These are phyloP conservation scores for Ochlodes sylvanus DNA, from an alignment of 2,888 invertebrate species.

Conservation along the genomic window DNA sequence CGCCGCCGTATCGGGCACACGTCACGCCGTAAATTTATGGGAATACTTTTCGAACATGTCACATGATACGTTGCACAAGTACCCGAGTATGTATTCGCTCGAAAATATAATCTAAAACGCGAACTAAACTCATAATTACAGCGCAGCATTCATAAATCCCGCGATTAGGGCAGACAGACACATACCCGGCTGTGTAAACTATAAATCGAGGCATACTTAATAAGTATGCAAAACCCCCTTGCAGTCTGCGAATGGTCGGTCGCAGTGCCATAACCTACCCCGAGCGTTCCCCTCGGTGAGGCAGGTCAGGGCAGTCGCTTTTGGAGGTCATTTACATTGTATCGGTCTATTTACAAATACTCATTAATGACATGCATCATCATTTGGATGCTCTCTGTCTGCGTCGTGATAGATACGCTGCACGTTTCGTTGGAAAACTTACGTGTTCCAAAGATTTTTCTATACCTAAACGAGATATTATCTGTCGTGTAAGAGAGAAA, in stretches of 20 bases:
- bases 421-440: neutral
- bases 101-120: slow-evolving; percentile 46
- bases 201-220: slow-evolving; percentile 66
- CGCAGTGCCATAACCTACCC: slow-evolving; percentile 82
- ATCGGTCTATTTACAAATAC: slow-evolving; percentile 52
- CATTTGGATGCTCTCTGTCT: slow-evolving; percentile 12
- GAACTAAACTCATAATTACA: slow-evolving; percentile 68
- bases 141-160: slow-evolving; percentile 73
- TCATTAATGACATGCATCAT: slow-evolving; percentile 41
- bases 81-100: neutral
- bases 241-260: slow-evolving; percentile 73
- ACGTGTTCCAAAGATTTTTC: neutral
- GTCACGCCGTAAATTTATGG: slow-evolving; percentile 16
- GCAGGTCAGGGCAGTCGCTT: slow-evolving; percentile 74
- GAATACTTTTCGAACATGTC: slow-evolving; percentile 17
- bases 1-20: slow-evolving; percentile 2
- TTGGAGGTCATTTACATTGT: slow-evolving; percentile 77
- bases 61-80: slow-evolving; percentile 2
- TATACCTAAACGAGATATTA: neutral
- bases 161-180: slow-evolving; percentile 70
- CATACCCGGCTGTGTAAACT: slow-evolving; percentile 65
- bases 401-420: neutral
- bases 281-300: slow-evolving; percentile 76
- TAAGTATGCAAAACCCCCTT: slow-evolving; percentile 71
- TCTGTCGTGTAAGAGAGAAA: neutral